Base-by-base conservation (phyloP, 2,797 vertebrate species). In the Enoplosus armatus region DNA sequence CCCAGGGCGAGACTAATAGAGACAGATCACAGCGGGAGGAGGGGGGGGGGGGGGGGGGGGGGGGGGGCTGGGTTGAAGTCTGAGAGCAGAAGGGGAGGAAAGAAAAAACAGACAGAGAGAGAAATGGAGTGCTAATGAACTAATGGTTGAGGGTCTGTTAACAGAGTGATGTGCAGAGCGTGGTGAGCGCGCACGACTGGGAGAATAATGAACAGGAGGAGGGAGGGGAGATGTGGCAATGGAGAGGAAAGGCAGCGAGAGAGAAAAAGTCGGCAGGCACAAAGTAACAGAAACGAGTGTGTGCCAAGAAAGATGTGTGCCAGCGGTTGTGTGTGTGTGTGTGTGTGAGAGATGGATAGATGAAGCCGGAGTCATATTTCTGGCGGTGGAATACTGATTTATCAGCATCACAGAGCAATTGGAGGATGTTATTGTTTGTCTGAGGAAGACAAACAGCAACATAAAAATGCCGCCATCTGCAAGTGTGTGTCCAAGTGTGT, bases 1-100 rank as follows among this genome's bases (percentile, higher is more conserved):
- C 72, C 76, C 4, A 1, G 54, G 51, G 71, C 69, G 33, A 66
- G 83, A 70, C 68, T 83, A 80, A 84, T 73, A 83, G 81, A 84
- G 83, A 84, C 66, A 12, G 69, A 85, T 83, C 66, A 67, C 53
- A 74, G 29, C n/a, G 4, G 43, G n/a, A n/a, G n/a, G n/a, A n/a
- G n/a, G n/a, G n/a, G n/a, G n/a, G n/a, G n/a, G n/a, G n/a, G n/a
- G n/a, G n/a, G n/a, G n/a, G n/a, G n/a, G n/a, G n/a, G n/a, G n/a
- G n/a, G n/a, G n/a, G n/a, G n/a, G n/a, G n/a, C n/a, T n/a, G n/a
- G n/a, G n/a, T n/a, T n/a, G n/a, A n/a, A n/a, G 20, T 11, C 14
- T 4, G 54, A 54, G 53, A 51, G 67, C 7, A 29, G n/a, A 43
- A 22, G 26, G 24, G 58, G 61, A 24, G 70, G 45, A 55, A 35